Evolutionary conservation across 2,888 invertebrate species (phyloP).

Genomic region (Dusona sp.): DNA sequence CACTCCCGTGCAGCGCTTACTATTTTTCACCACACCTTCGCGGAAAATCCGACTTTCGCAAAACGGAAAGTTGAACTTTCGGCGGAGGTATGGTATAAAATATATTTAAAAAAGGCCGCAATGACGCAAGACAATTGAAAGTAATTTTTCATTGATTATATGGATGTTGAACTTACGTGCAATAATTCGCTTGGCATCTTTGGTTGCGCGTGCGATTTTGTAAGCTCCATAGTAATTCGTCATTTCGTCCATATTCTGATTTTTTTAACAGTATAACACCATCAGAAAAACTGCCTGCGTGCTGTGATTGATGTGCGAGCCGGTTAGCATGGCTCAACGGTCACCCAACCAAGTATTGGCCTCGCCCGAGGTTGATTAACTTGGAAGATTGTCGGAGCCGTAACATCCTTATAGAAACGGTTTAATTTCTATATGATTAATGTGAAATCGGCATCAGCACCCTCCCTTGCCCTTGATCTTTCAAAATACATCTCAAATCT

Average conservation of each 20-base stretch:
- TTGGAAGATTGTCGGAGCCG: too few species aligned
- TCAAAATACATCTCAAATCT: constrained; percentile 3
- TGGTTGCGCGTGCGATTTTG: neutral
- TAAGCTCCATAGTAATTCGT: neutral
- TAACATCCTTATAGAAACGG: too few species aligned
- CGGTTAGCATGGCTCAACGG: neutral
- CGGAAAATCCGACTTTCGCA: too few species aligned
- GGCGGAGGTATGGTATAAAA: too few species aligned
- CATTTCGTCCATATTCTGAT: neutral
- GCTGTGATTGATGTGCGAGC: neutral
- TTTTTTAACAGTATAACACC: too few species aligned
- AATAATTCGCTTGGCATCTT: neutral
- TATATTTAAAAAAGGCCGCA: neutral
- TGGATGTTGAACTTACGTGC: neutral
- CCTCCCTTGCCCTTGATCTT: neutral
- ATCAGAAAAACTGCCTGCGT: too few species aligned
- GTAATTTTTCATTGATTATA: neutral
- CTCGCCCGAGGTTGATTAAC: constrained; percentile 11
- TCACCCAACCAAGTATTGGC: neutral
- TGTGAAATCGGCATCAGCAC: neutral
- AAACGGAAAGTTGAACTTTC: too few species aligned
- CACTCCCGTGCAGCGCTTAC: too few species aligned
- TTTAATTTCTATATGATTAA: neutral
- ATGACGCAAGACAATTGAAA: too few species aligned
- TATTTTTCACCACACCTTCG: too few species aligned